Base-by-base conservation (phyloP, 2,888 invertebrate species). In the Aleiodes testaceus region DNA sequence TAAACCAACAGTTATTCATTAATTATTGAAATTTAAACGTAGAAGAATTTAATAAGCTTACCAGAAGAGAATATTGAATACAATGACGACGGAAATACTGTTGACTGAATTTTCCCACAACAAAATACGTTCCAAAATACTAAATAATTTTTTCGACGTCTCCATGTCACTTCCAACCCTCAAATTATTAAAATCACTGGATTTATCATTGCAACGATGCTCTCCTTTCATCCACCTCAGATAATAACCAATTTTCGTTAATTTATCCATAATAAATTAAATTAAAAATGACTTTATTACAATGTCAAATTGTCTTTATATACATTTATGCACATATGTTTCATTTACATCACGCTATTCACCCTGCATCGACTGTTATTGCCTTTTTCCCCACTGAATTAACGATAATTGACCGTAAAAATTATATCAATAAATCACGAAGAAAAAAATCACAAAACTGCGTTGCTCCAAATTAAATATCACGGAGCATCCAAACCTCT, bases 61-160 rank as follows among this genome's bases (percentile, higher is more conserved):
- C 87, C 87, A 87, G 78, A 84, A 85, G 55, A 84, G 72, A 74
- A 84, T 77, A 74, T 82, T 84, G 81, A 86, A 85, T 64, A 82
- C 77, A 67, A 86, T 72, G 50, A 86, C 78, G 67, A 84, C 80
- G 73, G 81, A 80, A 75, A 84, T 79, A 76, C 84, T 86, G 79
- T 84, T 81, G 74, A 81, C 77, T 53, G 82, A 79, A 72, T 84
- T 83, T 69, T 86, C 84, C 86, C 85, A 85, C 20, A 86, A 76
- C 6, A 85, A 72, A 52, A 84, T 81, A 71, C 82, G 83, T 78
- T 84, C 82, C 71, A 85, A 69, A 63, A 82, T 76, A 14, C 66
- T 76, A 14, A 82, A 74, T 42, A 84, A 72, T 61, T 75, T 82
- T 59, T 72, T 73, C n/a, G 76, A 72, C 3, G 69, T 47, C 26